Conservation (phyloP, 2,113 vertebrate species). For the Alexandromys fortis region DNA sequence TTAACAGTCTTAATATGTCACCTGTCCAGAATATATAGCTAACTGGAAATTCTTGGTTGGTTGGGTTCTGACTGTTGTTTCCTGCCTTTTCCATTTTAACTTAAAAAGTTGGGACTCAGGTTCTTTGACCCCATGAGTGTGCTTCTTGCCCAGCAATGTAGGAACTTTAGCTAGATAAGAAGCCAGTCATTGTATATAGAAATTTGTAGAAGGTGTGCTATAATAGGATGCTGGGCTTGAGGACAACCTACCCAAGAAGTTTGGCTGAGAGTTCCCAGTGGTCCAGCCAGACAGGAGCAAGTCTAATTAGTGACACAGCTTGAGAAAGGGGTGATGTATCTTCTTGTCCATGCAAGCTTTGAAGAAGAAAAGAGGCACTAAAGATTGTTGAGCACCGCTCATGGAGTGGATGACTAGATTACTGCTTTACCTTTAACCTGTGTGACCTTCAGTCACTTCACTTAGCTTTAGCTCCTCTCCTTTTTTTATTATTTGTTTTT, state of each 20-base stretch:
- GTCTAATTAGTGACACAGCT: not conserved
- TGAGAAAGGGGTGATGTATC: not conserved
- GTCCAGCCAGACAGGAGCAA: not conserved
- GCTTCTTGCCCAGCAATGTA: not conserved
- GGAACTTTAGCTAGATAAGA: not conserved
- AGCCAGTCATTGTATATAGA: not conserved
- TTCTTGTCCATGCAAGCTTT: not conserved
- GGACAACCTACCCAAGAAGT: not conserved
- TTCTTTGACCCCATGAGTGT: not conserved
- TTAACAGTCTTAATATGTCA: not conserved
- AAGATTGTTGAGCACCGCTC: not conserved
- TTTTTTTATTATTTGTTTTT: not conserved
- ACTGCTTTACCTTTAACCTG: not conserved
- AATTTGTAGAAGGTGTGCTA: not conserved
- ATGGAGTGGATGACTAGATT: not conserved
- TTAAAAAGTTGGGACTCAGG: constrained; percentile 8
- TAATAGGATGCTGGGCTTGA: not conserved
- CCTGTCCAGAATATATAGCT: constrained; percentile 26
- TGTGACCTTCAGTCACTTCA: not conserved
- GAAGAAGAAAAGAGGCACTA: not conserved
- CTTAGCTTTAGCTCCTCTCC: not conserved
- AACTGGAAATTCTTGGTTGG: constrained; percentile 13
- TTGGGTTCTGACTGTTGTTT: not conserved
- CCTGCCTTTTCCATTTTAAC: not conserved
- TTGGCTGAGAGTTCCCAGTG: not conserved